Evolutionary conservation across 2,113 vertebrate species (phyloP), one percentile per base, ranked within the genome.

Genomic region (Mormyrus iriodes): DNA sequence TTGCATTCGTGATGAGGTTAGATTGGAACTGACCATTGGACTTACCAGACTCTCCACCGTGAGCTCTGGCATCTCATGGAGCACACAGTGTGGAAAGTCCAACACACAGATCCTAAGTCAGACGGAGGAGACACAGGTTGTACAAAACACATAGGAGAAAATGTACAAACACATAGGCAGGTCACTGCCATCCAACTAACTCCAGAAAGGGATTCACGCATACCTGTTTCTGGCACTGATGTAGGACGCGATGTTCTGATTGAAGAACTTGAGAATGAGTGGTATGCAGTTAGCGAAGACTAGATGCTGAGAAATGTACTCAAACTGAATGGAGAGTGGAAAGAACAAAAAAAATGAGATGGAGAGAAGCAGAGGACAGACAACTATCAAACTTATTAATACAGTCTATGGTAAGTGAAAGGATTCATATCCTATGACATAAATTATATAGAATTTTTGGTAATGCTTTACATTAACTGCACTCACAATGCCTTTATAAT

Each of bases 281-380:
- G 98, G 98, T 94, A 99, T 99, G 93, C 98, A 99, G 96, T 99
- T 99, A 94, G 98, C 98, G 93, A 99, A 99, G 91, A 99, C 98
- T 94, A 99, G 94, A 76, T 99, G 98, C 19, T 99, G 98, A 51
- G 98, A 97, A 91, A 99, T 96, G 0, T 98, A 99, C 92, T 99
- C 98, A 93, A 99, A 99, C 98, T 99, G 95, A 90, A 3, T 88
- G 91, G 94, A 73, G 91, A 27, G 65, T 27, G n/a, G 61, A 89
- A 89, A 93, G 61, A 88, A 89, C 86, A 93, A 90, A 79, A 21
- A 90, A 85, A 85, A 83, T 19, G 1, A 89, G 27, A 49, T 49
- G 42, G 79, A 35, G 27, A 52, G 13, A 31, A 0, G 15, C 12
- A 55, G 5, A 39, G 27, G 9, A 86, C 24, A 82, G 76, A 51